Base-by-base conservation (phyloP, 2,113 vertebrate species). In the Amblyornis subalaris region DNA sequence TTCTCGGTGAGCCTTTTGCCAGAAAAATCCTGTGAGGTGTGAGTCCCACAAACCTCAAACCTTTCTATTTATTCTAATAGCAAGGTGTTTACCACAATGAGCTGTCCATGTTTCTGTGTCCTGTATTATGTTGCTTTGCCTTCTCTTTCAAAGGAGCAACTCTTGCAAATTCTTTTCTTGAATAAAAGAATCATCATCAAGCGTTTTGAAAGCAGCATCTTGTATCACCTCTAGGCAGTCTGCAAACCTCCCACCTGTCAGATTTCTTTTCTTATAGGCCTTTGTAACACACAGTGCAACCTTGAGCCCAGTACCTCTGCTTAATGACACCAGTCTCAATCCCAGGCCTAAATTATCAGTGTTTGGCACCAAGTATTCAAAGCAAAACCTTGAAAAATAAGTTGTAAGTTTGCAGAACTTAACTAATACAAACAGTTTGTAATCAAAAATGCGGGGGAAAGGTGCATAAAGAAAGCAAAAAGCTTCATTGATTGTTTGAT, bases 11-110 rank as follows among this genome's bases (percentile, higher is more conserved):
- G 44, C 16, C 22, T 64, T 85, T 82, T 83, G 50, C 45, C 88
- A 90, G 61, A 85, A 90, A 84, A 92, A 71, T 45, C 29, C 61
- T 81, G 13, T 79, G 69, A 88, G 78, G 53, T 53, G 17, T 4
- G n/a, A 93, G 78, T 60, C 50, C 44, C 65, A 67, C 61, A 90
- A 70, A 88, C 78, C 80, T 94, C 90, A 95, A 85, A 77, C 35
- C 17, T 74, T 81, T 66, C 54, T 77, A 44, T 70, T 94, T 76
- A 86, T 94, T 94, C 89, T 93, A 92, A 91, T 73, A 94, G 33
- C 38, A 51, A 84, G 28, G 38, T 48, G 26, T 31, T 57, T 62
- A 74, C 72, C 44, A 38, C 71, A 84, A 38, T 89, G 74, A 88
- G 60, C 11, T 92, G 86, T 33, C 58, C 33, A 1, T 29, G 1